Evolutionary conservation across 37 sponge, comb jelly and placozoan species (phyloP), one percentile per base, ranked within the genome.

Genomic region (Cliona cf. orientalis): DNA sequence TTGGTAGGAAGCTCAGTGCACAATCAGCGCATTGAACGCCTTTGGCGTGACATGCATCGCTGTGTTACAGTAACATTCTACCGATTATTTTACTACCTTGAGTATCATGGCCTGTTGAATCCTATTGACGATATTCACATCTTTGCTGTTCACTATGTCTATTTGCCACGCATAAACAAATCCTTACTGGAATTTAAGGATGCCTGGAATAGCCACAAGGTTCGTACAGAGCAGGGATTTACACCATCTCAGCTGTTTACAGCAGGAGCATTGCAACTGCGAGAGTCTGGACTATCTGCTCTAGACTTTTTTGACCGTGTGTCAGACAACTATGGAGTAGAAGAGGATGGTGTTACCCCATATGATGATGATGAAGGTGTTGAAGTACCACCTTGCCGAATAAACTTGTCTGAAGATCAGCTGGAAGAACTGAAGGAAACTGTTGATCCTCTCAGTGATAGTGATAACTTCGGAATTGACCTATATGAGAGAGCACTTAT

Each of bases 11-110:
- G 82, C 53, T 87, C 88, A 2, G 77, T 81, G 29, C 82, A 87
- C 71, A 87, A 87, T 71, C 82, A 87, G 38, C 65, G 82, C 31
- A 76, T 87, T 40, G 88, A 87, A 35, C 76, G 88, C 5, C 69
- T 87, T 5, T 87, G 88, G 88, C 28, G 76, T 12, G 88, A 87
- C 59, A 60, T 74, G 70, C 88, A 87, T 37, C 76, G 76, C 4
- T 71, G 88, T 87, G 88, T 81, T 22, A 87, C 82, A 36, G 19
- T 23, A 19, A 42, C 81, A 1, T 87, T 58, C 61, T 87, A 87
- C 35, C 58, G 88, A 40, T 41, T 87, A 17, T 87, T 87, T 68
- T 87, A 87, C 64, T 77, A 55, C 58, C 70, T 87, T 32, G 88
- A 87, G 61, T 39, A 81, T 14, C 44, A 75, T 23, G 59, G 42